phyloP scores from a whole-genome alignment of 2,113 vertebrate genomes.

The Cyphomyrus plagiostoma region DNA sequence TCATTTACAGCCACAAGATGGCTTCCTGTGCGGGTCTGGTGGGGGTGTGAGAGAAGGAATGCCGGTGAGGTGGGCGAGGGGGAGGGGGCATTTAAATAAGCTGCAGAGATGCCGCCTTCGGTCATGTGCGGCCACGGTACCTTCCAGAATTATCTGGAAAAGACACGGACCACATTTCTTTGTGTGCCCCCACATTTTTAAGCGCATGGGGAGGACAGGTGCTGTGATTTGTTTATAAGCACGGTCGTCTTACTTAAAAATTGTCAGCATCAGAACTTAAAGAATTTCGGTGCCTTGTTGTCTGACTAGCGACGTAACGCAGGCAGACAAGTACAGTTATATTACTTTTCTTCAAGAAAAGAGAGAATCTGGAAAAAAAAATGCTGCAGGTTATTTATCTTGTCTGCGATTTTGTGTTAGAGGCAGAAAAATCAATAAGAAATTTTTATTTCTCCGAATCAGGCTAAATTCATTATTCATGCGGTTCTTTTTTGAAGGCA shows the following conservation, averaged over 20 bases:
- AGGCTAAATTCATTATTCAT: slow-evolving; percentile 22
- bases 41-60: not conserved
- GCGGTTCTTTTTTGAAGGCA: not conserved
- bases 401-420: slow-evolving; percentile 7
- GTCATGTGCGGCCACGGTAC: too few relatives aligned
- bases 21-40: not conserved
- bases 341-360: not conserved
- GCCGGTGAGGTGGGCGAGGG: not conserved
- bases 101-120: not conserved
- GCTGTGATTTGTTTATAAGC: not conserved
- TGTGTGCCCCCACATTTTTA: not conserved
- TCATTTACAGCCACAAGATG: not conserved
- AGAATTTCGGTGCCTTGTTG: not conserved
- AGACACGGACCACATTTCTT: not conserved
- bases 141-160: not conserved
- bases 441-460: slow-evolving; percentile 15
- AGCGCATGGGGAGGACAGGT: not conserved
- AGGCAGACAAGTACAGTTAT: not conserved
- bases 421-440: slow-evolving; percentile 14
- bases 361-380: not conserved
- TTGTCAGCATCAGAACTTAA: not conserved
- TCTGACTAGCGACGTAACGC: not conserved
- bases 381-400: slow-evolving; percentile 4
- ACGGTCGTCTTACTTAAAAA: not conserved
- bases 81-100: not conserved